phyloP scores from a whole-genome alignment of 2,888 invertebrate genomes.

The Aplocera efformata region DNA sequence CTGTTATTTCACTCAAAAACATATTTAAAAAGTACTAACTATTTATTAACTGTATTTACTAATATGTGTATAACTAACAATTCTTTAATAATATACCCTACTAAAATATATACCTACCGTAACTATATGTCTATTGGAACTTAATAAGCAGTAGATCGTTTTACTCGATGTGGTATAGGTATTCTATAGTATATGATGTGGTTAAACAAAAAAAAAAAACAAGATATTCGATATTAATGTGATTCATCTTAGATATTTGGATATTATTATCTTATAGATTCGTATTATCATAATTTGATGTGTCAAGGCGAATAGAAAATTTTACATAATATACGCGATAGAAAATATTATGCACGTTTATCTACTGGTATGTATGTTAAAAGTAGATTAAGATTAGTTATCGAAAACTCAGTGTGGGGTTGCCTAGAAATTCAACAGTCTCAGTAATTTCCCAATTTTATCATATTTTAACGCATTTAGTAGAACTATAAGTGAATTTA shows the following conservation, averaged over 20 bases:
- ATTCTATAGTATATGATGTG: too few relatives aligned
- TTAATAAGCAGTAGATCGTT: constrained; percentile 13
- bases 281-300: constrained; percentile 4
- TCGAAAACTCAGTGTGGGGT: neutral
- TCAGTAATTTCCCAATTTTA: too few relatives aligned
- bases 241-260: constrained; percentile 19
- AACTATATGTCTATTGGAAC: neutral
- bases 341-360: neutral
- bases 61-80: neutral
- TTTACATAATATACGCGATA: neutral
- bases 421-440: too few relatives aligned
- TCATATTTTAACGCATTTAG: too few relatives aligned
- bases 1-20: neutral
- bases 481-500: too few relatives aligned
- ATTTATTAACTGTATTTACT: neutral
- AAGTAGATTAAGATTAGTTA: neutral
- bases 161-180: constrained; percentile 21
- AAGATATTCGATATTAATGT: constrained; percentile 17
- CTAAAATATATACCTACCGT: too few relatives aligned
- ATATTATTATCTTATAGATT: constrained; percentile 18
- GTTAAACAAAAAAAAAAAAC: constrained; percentile 16
- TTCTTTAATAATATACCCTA: neutral
- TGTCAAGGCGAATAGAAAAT: neutral
- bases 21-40: too few relatives aligned
- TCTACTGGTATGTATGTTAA: too few relatives aligned